Evolutionary conservation across 2,797 vertebrate genomes (phyloP).

Genomic region (Urosaurus nigricauda): DNA sequence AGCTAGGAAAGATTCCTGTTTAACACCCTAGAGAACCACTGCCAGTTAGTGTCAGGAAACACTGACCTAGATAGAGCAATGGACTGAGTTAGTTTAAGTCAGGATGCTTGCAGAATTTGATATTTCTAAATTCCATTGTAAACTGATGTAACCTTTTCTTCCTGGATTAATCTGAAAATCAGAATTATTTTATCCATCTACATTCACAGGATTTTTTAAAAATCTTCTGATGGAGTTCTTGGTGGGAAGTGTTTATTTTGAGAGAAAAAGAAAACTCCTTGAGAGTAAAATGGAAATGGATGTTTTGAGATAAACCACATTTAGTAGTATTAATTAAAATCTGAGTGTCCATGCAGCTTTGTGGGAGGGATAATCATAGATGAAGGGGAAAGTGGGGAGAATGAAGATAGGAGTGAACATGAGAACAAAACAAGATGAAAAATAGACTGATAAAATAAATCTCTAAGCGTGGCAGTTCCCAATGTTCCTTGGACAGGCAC

Average conservation of each 20-base stretch:
- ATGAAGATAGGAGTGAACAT: background rate
- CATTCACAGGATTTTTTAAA: background rate
- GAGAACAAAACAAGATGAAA: background rate
- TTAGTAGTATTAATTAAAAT: background rate
- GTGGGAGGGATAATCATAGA: background rate
- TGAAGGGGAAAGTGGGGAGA: background rate
- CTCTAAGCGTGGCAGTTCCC: background rate
- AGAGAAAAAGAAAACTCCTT: background rate
- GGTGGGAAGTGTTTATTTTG: background rate
- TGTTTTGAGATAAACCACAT: background rate
- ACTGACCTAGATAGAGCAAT: background rate
- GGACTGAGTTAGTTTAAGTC: background rate
- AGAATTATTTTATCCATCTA: background rate
- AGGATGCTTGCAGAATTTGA: background rate
- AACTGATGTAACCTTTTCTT: background rate
- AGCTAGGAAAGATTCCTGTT: background rate
- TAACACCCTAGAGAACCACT: background rate
- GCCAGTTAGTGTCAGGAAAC: background rate
- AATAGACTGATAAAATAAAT: background rate
- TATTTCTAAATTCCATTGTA: background rate
- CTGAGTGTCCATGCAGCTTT: background rate
- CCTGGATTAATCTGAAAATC: background rate
- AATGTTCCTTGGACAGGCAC: background rate
- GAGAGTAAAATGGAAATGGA: background rate
- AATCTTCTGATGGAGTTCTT: background rate